A percentile compares a stretch with the other conserved stretches of the same genome.
Evolutionary conservation across 1,140 invertebrate genomes (phyloP).

Genomic region (Latrodectus geometricus): DNA sequence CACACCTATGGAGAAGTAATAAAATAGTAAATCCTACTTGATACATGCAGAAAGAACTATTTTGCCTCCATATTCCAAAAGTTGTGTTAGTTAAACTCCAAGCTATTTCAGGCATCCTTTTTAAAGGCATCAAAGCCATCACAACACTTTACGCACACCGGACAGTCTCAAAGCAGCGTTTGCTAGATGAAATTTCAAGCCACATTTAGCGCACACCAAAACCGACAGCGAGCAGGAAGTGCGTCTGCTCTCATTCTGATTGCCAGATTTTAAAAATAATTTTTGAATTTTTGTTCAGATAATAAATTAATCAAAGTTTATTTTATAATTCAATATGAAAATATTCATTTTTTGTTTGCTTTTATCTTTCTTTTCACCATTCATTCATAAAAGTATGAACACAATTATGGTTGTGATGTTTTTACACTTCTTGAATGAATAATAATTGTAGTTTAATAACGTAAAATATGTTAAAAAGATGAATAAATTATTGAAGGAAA

Average conservation of each 20-base stretch:
- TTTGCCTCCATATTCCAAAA: conserved; percentile 56
- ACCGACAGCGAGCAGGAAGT: conserved; percentile 14
- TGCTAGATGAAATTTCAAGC: neutral
- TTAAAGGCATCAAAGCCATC: conserved; percentile 56
- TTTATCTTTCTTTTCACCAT: too few relatives aligned
- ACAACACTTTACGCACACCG: conserved; percentile 38
- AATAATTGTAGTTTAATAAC: too few relatives aligned
- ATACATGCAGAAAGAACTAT: conserved; percentile 55
- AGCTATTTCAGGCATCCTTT: conserved; percentile 57
- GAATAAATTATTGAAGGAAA: too few relatives aligned
- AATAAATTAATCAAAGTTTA: too few relatives aligned
- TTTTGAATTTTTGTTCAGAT: neutral
- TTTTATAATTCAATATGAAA: too few relatives aligned
- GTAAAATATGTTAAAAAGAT: too few relatives aligned
- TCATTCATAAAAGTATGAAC: too few relatives aligned
- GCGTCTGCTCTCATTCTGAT: conserved; percentile 22
- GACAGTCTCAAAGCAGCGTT: conserved; percentile 17
- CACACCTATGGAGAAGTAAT: conserved; percentile 27
- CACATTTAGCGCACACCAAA: conserved; percentile 48
- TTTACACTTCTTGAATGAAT: too few relatives aligned
- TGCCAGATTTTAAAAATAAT: conserved; percentile 2
- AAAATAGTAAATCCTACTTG: conserved; percentile 31
- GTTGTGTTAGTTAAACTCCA: conserved; percentile 54
- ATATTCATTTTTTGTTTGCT: too few relatives aligned
- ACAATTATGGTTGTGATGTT: too few relatives aligned